A percentile compares a stretch with the other conserved stretches of the same genome.
Evolutionary conservation across 2,797 vertebrate genomes (phyloP).

Genomic region (Coracias cyanogaster): DNA sequence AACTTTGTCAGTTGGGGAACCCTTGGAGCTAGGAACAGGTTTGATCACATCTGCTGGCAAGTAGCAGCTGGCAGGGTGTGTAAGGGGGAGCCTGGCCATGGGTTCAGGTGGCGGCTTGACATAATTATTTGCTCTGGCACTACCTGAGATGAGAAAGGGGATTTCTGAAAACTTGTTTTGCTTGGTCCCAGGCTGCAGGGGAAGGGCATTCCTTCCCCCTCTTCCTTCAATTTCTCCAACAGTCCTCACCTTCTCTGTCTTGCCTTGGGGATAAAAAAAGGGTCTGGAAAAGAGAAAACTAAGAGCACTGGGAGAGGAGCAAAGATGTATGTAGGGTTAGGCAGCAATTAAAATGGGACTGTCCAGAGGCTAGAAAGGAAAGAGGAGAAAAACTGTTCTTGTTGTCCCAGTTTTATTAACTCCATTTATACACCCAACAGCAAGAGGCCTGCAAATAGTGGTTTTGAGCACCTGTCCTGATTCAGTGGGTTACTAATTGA

Average conservation of each 20-base stretch:
- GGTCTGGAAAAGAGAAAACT: background rate
- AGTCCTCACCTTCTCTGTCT: background rate
- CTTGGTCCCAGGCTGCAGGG: background rate
- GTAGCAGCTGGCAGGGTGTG: background rate
- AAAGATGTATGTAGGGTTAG: background rate
- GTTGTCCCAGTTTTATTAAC: background rate
- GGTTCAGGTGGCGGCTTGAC: background rate
- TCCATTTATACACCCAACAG: background rate
- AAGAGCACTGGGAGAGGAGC: background rate
- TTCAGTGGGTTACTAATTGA: background rate
- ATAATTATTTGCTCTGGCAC: background rate
- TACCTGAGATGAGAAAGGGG: background rate
- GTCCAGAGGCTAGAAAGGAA: background rate
- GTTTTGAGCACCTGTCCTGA: background rate
- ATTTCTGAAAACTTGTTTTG: constrained; percentile 22
- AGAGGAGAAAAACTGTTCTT: background rate
- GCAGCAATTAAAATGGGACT: background rate
- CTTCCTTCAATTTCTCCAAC: background rate
- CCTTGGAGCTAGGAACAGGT: background rate
- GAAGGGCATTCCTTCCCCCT: background rate
- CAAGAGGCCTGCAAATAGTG: background rate
- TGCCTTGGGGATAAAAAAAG: background rate
- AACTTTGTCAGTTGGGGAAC: background rate
- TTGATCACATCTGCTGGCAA: background rate
- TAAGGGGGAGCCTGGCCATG: background rate